phyloP scores from a whole-genome alignment of 2,797 vertebrate species.

The Argya squamiceps region DNA sequence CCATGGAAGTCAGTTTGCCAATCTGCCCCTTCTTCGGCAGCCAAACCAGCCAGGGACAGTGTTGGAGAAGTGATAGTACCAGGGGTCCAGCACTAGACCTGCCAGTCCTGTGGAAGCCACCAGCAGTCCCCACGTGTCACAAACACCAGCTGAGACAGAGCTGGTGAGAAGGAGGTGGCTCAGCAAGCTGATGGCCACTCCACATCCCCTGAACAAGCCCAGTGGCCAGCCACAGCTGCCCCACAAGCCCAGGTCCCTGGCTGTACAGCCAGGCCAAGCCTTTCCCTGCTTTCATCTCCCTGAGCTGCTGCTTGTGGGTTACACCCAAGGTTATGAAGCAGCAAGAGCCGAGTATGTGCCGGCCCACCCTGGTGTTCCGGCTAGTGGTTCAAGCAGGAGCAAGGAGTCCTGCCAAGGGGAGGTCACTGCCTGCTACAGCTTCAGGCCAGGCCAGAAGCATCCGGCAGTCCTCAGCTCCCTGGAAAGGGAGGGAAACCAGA shows the following conservation, averaged over 20 bases:
- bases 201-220: accelerated
- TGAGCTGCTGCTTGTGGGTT: neutral
- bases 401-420: neutral
- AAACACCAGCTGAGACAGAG: neutral
- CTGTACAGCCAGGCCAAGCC: neutral
- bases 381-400: neutral
- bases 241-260: neutral
- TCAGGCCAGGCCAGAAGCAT: constrained; percentile 37
- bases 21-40: neutral
- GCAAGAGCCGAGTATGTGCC: neutral
- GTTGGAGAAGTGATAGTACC: accelerated
- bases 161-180: neutral
- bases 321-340: neutral
- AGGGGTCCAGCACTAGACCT: neutral
- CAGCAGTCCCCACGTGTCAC: neutral
- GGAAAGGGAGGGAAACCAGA: constrained; percentile 32
- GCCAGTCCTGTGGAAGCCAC: neutral
- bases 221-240: neutral
- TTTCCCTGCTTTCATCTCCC: neutral
- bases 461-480: neutral
- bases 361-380: neutral
- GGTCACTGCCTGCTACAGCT: constrained; percentile 56
- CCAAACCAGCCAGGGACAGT: accelerated
- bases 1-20: neutral
- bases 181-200: accelerated